These are phyloP conservation scores for Labia minor DNA, from an alignment of 2,888 invertebrate species.

Conservation along the genomic window DNA sequence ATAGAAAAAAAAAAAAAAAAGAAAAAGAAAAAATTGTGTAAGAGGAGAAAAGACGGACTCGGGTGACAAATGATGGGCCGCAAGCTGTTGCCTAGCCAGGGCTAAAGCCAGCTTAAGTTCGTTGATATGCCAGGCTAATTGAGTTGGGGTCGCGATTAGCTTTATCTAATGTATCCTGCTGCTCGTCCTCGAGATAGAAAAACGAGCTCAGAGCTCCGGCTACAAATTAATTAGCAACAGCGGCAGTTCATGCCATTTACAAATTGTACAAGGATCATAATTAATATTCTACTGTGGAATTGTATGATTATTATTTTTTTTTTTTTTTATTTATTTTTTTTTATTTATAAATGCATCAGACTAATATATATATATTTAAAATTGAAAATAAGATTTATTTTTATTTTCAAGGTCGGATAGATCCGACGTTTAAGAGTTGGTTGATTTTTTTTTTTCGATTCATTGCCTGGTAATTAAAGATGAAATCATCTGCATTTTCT, in stretches of 20 bases:
- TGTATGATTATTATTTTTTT: too few species aligned
- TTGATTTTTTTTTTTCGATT: not conserved
- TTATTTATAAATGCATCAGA: not conserved
- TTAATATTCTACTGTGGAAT: not conserved
- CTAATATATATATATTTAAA: not conserved
- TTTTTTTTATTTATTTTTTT: too few species aligned
- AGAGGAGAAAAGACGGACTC: not conserved
- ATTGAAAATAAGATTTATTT: not conserved
- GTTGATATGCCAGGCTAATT: slow-evolving; percentile 7
- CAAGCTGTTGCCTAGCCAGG: not conserved
- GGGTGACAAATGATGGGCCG: not conserved
- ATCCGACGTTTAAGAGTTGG: too few species aligned
- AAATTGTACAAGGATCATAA: not conserved
- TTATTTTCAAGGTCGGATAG: not conserved
- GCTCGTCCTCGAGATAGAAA: slow-evolving; percentile 6
- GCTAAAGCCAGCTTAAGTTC: not conserved
- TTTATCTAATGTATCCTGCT: slow-evolving; percentile 13
- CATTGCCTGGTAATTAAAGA: not conserved
- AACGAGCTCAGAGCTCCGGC: not conserved
- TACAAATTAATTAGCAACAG: not conserved
- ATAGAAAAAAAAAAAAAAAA: not conserved
- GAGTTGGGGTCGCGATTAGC: slow-evolving; percentile 13
- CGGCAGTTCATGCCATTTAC: not conserved
- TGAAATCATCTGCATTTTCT: not conserved
- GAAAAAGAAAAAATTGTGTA: not conserved